Base-by-base conservation (phyloP, 2,888 invertebrate genomes). In the Phengaris arion region DNA sequence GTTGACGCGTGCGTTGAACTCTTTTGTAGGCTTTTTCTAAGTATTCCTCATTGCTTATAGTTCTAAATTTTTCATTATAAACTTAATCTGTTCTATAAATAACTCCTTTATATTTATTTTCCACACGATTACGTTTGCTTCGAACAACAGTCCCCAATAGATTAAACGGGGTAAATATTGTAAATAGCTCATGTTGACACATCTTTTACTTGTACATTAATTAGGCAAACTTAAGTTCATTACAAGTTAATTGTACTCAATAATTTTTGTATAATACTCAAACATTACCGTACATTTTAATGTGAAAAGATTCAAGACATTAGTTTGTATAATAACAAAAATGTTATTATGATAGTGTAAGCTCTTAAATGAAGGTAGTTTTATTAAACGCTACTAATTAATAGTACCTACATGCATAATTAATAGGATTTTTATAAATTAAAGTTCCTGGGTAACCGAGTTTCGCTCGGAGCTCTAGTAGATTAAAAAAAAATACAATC, bases 1-100 rank as follows among this genome's bases (percentile, higher is more conserved):
- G 74, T 68, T 68, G 69, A 76, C 77, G 76, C 83, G 85, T 89
- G 90, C 92, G 92, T 92, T 92, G 90, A 92, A 87, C 88, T 92
- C 92, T 92, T 92, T 91, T 88, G 79, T 81, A 81, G 79, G 81
- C 79, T 81, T 83, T 80, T 74, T 76, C 74, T 64, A 64, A 64
- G 64, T 64, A n/a, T n/a, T 10, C 12, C 10, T 35, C 52, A 52
- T 52, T 52, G 10, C 10, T 2, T 52, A 52, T 2, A 52, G 22
- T 59, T 22, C 35, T 64, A 10, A 55, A 64, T 12, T 64, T 10
- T 6, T 64, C 22, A 5, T 35, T n/a, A 4, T 22, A 64, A 64
- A 64, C 22, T 22, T 6, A 52, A 48, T 70, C 51, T 15, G 5
- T 48, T 51, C 15, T 69, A 48, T 51, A 22, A 48, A 69, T 69